Base-by-base conservation (phyloP, 2,888 invertebrate genomes). In the Therioaphis trifolii region DNA sequence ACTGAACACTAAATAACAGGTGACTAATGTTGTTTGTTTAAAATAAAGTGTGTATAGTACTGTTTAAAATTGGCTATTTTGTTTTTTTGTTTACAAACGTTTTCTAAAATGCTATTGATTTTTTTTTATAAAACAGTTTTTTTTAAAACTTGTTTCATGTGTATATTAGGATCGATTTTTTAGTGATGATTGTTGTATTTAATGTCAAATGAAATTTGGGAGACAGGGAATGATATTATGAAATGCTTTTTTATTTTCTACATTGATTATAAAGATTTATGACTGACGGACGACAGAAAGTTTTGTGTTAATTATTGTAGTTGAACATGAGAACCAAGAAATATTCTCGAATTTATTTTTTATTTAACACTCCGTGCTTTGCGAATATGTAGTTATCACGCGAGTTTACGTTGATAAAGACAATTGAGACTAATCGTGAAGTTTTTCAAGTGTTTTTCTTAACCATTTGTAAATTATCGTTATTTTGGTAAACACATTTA, bases 391-490 rank as follows among this genome's bases (percentile, higher is more conserved):
- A 78, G 11, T 71, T 43, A 27, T 55, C 78, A 69, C 69, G 68
- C 68, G 43, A 79, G 24, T 78, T 52, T 55, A 43, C 40, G 68
- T 68, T 55, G 52, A 69, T 79, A 69, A 79, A n/a, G 24, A 69
- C n/a, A 78, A 79, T 79, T 55, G 40, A 35, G 35, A 27, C 18
- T 69, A 55, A 79, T 79, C 18, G 40, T 24, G 27, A 55, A 68
- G 52, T 40, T 55, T 55, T 52, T 35, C 11, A 52, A 78, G 66
- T 78, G 63, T 78, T 68, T 2, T 55, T 78, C 2, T n/a, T 49
- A 66, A 35, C 21, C 14, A n/a, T 35, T 14, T 35, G 52, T 58
- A 55, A 68, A 40, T 68, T 68, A 68, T 18, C 9, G 40, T 74
- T 40, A 35, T 21, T 74, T 55, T 58, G 58, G 55, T 58, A 15